Evolutionary conservation across 2,113 vertebrate species (phyloP), one percentile per base, ranked within the genome.

Genomic region (Cercopithecus mona): DNA sequence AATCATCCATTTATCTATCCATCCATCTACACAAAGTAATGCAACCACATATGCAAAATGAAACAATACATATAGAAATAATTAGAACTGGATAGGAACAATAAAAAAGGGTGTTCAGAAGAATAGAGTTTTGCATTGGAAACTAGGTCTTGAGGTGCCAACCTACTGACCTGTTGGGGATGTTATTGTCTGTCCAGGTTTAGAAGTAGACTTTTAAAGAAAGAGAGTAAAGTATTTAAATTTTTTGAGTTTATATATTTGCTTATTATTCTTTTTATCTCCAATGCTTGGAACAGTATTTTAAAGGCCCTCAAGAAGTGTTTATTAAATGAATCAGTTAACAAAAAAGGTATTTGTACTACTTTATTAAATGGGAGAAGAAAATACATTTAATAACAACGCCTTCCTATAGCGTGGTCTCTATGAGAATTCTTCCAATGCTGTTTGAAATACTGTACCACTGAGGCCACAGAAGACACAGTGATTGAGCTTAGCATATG

Each of bases 151-250:
- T n/a, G 38, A 85, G 48, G 23, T 30, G 8, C 6, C 48, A 59
- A 68, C 2, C 78, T 81, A 12, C 22, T 64, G 57, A 75, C 45
- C 48, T 75, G 27, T 57, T 40, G 45, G 64, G 85, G 14, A 82
- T 35, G 2, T 80, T 94, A 50, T 81, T 61, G 57, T 87, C 59
- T 4, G 38, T 43, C 38, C 25, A 18, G 27, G 27, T 89, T 96
- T 94, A 93, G 83, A 80, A 90, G 61, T 52, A 73, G 43, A 40
- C 16, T 23, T 86, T 96, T 97, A 73, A 25, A 55, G 82, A 86
- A 86, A 85, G 23, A 27, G 32, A 45, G 27, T 48, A 35, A 93
- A 80, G 17, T 82, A 79, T 35, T 95, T 30, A 57, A 40, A 9
- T 73, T 94, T 6, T 88, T 94, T 83, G 23, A 70, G 2, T 48